A percentile compares a stretch with the other conserved stretches of the same genome.
phyloP scores from a whole-genome alignment of 1,140 invertebrate species.

The Pentalonia nigronervosa region DNA sequence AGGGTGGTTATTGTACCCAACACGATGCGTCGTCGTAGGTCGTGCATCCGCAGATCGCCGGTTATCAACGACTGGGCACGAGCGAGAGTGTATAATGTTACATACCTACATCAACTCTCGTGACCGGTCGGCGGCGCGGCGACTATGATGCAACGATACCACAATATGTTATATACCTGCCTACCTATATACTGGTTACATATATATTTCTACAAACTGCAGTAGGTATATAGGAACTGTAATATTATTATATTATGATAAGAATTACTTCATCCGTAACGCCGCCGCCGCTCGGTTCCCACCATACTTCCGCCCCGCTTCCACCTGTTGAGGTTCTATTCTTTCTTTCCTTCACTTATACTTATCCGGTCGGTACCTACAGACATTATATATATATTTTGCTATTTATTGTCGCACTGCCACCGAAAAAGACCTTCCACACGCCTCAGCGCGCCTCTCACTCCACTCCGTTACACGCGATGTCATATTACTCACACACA shows the following conservation, averaged over 20 bases:
- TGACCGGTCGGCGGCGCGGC: neutral
- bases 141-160: neutral
- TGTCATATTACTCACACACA: neutral
- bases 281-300: neutral
- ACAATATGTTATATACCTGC: neutral
- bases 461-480: neutral
- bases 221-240: neutral
- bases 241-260: neutral
- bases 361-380: neutral
- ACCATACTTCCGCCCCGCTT: neutral
- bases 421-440: neutral
- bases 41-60: neutral
- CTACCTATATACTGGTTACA: neutral
- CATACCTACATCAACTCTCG: neutral
- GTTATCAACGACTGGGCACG: neutral
- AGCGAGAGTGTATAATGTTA: neutral
- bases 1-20: neutral
- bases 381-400: neutral
- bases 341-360: neutral
- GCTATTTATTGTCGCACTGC: neutral
- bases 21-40: neutral
- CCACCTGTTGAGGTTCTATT: neutral
- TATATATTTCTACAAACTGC: neutral
- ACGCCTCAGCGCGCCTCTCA: neutral
- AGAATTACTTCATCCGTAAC: constrained; percentile 6